Percentiles rank a stretch among this genome's conserved stretches.
Conservation (phyloP, 2,797 vertebrate species). For the Muraenolepis orangiensis region DNA sequence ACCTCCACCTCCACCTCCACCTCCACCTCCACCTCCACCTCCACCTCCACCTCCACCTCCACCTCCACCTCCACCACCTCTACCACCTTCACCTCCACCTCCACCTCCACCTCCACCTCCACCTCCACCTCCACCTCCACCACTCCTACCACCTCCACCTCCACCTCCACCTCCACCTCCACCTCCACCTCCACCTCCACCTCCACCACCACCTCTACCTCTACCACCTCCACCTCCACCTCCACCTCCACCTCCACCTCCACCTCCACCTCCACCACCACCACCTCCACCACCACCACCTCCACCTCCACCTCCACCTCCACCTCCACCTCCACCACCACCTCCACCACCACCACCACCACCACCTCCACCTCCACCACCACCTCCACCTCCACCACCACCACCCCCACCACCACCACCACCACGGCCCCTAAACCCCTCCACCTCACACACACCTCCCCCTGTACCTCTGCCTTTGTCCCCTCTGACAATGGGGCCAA, state of each 20-base stretch:
- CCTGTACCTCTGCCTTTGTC: constrained; percentile 64
- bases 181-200: constrained; percentile 11
- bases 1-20: constrained; percentile 54
- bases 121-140: constrained; percentile 24
- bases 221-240: constrained; percentile 25
- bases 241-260: constrained; percentile 1
- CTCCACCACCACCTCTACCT: constrained; percentile 27
- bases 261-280: constrained; percentile 26
- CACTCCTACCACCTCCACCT: too few species aligned
- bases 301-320: constrained; percentile 19
- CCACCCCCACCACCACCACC: too few species aligned
- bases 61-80: constrained; percentile 44
- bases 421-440: background rate
- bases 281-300: constrained; percentile 27
- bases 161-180: constrained; percentile 33
- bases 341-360: constrained; percentile 33
- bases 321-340: constrained; percentile 14
- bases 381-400: constrained; percentile 14
- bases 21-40: constrained; percentile 21
- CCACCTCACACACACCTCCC: constrained; percentile 35
- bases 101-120: constrained; percentile 6
- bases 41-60: constrained; percentile 32
- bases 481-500: constrained; percentile 60
- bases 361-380: constrained; percentile 19
- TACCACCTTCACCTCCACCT: constrained; percentile 25